phyloP scores from a whole-genome alignment of 1,140 invertebrate species.

The Neodiprion fabricii region DNA sequence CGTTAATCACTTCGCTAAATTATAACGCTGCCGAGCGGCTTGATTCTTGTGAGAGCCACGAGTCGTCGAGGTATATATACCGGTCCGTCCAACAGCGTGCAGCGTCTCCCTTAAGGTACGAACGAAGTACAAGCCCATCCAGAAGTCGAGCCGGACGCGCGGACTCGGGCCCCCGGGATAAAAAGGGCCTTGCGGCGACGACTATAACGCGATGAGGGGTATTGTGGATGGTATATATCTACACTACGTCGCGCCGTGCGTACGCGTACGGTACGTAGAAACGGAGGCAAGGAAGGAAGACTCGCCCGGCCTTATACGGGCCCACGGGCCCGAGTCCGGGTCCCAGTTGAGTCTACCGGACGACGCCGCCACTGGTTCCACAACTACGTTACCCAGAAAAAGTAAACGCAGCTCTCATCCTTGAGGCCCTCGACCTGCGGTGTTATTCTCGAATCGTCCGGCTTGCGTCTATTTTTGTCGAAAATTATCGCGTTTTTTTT shows the following conservation, averaged over 20 bases:
- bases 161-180: background rate
- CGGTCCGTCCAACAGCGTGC: background rate
- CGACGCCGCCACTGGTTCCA: background rate
- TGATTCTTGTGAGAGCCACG: no score
- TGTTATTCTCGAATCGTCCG: no score
- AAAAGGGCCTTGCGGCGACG: background rate
- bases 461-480: no score
- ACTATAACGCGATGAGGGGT: no score
- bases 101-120: background rate
- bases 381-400: background rate
- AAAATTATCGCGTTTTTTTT: no score
- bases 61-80: background rate
- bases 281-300: slow-evolving; percentile 1
- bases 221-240: no score
- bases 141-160: background rate
- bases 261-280: background rate
- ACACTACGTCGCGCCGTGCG: no score
- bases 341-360: background rate
- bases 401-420: background rate
- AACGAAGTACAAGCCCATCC: background rate
- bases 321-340: background rate
- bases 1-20: background rate
- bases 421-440: no score
- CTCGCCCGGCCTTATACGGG: background rate
- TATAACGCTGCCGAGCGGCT: no score